Conservation (phyloP, 2,797 vertebrate genomes). For the Psittacula derbiana region DNA sequence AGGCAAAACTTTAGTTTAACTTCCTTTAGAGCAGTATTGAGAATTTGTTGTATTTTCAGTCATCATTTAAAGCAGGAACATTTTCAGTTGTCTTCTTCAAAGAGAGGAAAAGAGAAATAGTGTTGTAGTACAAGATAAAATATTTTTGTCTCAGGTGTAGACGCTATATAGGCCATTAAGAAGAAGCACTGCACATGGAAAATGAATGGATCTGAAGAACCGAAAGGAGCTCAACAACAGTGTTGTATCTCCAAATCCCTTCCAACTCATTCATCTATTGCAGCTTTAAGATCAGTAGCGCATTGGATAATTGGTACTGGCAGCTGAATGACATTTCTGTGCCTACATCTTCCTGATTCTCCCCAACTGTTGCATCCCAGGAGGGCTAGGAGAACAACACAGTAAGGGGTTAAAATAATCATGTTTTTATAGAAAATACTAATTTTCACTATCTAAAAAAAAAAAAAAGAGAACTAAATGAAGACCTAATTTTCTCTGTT, state of each 20-base stretch:
- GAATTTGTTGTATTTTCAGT: not conserved
- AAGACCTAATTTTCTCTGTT: not conserved
- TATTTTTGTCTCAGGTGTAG: not conserved
- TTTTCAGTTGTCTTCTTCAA: not conserved
- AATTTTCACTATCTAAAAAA: not conserved
- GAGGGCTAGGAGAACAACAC: not conserved
- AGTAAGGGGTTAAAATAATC: not conserved
- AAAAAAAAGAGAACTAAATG: not conserved
- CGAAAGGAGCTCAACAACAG: not conserved
- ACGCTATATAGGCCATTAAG: not conserved
- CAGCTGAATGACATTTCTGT: not conserved
- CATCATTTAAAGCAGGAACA: not conserved
- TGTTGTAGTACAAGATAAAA: not conserved
- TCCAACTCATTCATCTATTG: not conserved
- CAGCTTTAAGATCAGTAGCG: not conserved
- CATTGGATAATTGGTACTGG: not conserved
- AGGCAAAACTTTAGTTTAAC: not conserved
- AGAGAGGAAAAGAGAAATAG: not conserved
- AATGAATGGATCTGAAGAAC: not conserved
- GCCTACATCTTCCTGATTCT: not conserved
- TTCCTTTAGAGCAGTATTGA: not conserved
- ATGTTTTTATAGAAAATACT: not conserved
- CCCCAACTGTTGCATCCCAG: not conserved
- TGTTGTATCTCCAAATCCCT: not conserved
- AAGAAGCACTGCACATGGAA: not conserved